Conservation (phyloP, 1,140 invertebrate species). For the Cecropterus lyciades region DNA sequence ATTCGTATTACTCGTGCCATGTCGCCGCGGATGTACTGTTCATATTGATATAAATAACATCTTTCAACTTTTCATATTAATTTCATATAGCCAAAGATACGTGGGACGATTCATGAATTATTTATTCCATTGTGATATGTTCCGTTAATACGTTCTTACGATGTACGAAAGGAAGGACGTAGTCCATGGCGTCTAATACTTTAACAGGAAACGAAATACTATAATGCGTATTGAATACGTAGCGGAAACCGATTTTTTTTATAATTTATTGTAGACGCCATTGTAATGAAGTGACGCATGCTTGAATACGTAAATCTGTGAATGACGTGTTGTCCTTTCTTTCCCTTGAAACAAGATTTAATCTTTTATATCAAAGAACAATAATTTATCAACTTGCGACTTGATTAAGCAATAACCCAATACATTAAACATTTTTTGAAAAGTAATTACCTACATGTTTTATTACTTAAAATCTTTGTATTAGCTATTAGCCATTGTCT, state of each 20-base stretch:
- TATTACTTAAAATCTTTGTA: too few relatives aligned
- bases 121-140: constrained; percentile 3
- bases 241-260: neutral
- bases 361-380: too few relatives aligned
- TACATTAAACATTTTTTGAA: too few relatives aligned
- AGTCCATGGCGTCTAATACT: neutral
- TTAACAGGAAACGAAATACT: constrained; percentile 1
- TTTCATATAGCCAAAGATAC: neutral
- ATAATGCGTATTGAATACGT: neutral
- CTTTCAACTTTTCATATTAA: neutral
- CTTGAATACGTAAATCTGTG: too few relatives aligned
- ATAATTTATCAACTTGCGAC: too few relatives aligned
- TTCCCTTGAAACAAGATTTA: too few relatives aligned
- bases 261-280: too few relatives aligned
- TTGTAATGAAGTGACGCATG: too few relatives aligned
- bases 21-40: constrained; percentile 1
- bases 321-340: too few relatives aligned
- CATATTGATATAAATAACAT: neutral
- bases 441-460: too few relatives aligned
- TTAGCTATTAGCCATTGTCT: too few relatives aligned
- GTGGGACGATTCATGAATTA: neutral
- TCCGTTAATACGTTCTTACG: constrained; percentile 4
- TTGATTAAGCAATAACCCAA: too few relatives aligned
- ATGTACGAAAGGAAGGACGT: constrained; percentile 5
- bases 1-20: neutral